phyloP scores from a whole-genome alignment of 2,888 invertebrate genomes.

The Priocnemis perturbator region DNA sequence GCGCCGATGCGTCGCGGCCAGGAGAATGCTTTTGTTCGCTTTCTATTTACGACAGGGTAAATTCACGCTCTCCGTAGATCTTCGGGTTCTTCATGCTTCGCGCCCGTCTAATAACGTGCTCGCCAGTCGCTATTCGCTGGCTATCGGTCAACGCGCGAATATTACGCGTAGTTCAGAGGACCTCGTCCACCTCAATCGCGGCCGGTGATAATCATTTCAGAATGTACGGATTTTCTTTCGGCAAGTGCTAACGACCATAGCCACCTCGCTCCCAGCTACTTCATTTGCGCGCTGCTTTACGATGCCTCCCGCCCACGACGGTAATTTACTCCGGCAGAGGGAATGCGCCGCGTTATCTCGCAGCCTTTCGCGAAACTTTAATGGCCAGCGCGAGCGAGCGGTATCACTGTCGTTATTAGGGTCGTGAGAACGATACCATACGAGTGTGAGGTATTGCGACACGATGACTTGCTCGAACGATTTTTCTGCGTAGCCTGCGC shows the following conservation, averaged over 20 bases:
- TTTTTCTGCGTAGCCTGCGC: slow-evolving; percentile 25
- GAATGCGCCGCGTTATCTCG: background rate
- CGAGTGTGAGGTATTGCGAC: slow-evolving; percentile 43
- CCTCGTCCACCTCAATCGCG: background rate
- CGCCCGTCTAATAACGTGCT: background rate
- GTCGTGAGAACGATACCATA: slow-evolving; percentile 53
- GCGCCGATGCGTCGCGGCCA: too few relatives aligned
- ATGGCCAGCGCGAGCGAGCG: slow-evolving; percentile 44
- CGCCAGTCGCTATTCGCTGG: too few relatives aligned
- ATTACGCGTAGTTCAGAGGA: too few relatives aligned
- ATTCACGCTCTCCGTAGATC: too few relatives aligned
- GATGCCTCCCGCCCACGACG: slow-evolving; percentile 43
- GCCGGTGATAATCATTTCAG: background rate
- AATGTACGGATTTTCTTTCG: background rate
- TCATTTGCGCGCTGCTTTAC: slow-evolving; percentile 55
- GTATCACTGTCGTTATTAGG: slow-evolving; percentile 45
- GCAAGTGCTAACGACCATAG: background rate
- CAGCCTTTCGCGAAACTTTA: slow-evolving; percentile 45
- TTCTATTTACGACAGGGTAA: too few relatives aligned
- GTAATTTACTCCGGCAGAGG: slow-evolving; percentile 43
- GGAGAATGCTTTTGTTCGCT: too few relatives aligned
- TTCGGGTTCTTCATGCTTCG: background rate
- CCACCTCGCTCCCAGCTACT: slow-evolving; percentile 37
- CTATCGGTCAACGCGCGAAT: too few relatives aligned
- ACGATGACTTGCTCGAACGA: slow-evolving; percentile 61